phyloP scores from a whole-genome alignment of 35 echinoderm and acorn worm species.

The Chiridota heheva region DNA sequence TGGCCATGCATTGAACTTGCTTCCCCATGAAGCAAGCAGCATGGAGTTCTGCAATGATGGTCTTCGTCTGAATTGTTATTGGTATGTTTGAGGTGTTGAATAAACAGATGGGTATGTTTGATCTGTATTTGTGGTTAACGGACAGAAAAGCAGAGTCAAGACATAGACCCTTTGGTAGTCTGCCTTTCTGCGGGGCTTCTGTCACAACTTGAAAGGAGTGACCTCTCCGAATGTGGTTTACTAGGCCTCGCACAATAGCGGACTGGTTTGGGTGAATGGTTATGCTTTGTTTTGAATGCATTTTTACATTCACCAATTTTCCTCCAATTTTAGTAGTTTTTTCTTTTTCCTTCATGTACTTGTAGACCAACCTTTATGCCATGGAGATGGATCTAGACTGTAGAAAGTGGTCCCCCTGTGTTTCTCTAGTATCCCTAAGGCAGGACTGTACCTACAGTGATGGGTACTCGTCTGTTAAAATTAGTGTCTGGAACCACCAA shows the following conservation, averaged over 20 bases:
- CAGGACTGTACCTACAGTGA: slow-evolving; percentile 14
- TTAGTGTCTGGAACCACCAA: slow-evolving; percentile 1
- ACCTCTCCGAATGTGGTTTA: background rate
- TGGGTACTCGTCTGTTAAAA: slow-evolving; percentile 21
- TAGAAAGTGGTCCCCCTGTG: background rate
- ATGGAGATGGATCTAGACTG: background rate
- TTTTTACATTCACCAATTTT: background rate
- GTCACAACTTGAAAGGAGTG: background rate
- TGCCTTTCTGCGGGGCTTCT: background rate
- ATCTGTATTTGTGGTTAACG: background rate
- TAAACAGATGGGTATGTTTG: background rate
- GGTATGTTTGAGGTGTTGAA: background rate
- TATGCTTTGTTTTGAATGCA: background rate
- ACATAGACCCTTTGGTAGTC: background rate
- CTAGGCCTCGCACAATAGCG: background rate
- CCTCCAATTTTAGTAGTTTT: background rate
- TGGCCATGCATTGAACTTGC: too few species aligned
- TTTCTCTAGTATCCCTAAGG: background rate
- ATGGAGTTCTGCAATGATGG: slow-evolving; percentile 19
- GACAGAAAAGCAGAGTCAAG: background rate
- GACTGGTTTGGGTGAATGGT: slow-evolving; percentile 1
- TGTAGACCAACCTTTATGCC: background rate
- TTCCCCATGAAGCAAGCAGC: too few species aligned
- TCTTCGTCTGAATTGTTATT: background rate
- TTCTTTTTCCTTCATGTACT: background rate